Base-by-base conservation (phyloP, 2,888 invertebrate genomes). In the Tyria jacobaeae region DNA sequence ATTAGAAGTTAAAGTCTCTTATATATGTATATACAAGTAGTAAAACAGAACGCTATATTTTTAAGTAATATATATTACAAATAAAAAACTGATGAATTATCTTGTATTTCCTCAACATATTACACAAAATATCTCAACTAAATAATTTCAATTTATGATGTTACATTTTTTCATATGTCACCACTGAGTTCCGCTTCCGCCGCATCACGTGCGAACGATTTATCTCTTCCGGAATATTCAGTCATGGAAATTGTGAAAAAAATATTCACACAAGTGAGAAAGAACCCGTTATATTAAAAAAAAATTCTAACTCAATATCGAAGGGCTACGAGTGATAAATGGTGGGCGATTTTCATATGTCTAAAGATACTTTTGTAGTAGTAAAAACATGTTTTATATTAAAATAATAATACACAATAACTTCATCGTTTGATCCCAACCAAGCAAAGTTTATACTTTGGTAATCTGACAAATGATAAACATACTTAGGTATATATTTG, bases 141-240 rank as follows among this genome's bases (percentile, higher is more conserved):
- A 68, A 75, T 77, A 64, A 71, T 75, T 72, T 76, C 60, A 68
- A 79, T 78, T 79, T 81, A 78, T 79, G 71, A 82, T 73, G 76
- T 77, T 70, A 76, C 77, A 75, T 84, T 85, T 81, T 82, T 80
- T 83, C 83, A 83, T 75, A 77, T 81, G 85, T 82, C 85, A 77
- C 77, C 68, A 55, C 62, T 41, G 64, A 70, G 80, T 80, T 78
- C 68, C 71, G 81, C 79, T 82, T 78, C 68, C 71, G 81, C 79
- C 78, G 68, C 69, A 79, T 87, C 87, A 87, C 83, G 85, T 78
- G 66, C 80, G 34, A 57, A 67, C 80, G 56, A 86, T 87, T 83
- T 82, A 78, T 87, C 85, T 78, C 74, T 70, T 79, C 70, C 72
- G 66, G 61, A 72, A 77, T 77, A 79, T 82, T 76, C 79, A 71